These are phyloP conservation scores for Tupiocoris notatus DNA, from an alignment of 2,888 invertebrate genomes.

Conservation along the genomic window DNA sequence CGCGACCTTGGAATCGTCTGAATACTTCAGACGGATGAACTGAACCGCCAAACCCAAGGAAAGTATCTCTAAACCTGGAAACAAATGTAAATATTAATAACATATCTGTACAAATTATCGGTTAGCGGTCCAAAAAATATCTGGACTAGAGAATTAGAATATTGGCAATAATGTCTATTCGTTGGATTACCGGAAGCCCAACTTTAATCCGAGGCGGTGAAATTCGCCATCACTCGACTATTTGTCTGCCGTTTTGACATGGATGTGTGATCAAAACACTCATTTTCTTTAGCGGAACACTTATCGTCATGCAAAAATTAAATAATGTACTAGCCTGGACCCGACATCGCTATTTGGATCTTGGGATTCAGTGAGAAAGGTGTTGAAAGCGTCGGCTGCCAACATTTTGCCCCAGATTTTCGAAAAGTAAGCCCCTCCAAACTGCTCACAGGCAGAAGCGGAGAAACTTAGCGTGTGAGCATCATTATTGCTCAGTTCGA, in stretches of 20 bases:
- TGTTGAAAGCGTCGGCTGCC: constrained; percentile 85
- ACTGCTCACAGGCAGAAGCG: constrained; percentile 78
- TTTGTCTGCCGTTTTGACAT: too few species aligned
- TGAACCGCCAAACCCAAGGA: constrained; percentile 78
- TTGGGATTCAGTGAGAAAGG: constrained; percentile 60
- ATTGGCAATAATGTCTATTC: too few species aligned
- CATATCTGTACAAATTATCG: too few species aligned
- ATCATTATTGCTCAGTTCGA: constrained; percentile 72
- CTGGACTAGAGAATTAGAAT: too few species aligned
- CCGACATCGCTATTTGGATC: constrained; percentile 53
- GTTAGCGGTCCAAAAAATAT: too few species aligned
- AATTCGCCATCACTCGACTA: too few species aligned
- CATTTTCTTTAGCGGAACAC: too few species aligned
- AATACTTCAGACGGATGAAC: constrained; percentile 82
- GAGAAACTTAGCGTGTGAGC: constrained; percentile 82
- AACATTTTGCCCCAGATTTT: constrained; percentile 83
- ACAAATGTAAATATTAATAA: constrained; percentile 18
- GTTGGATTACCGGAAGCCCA: too few species aligned
- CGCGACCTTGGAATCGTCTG: constrained; percentile 84
- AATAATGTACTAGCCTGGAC: constrained; percentile 49
- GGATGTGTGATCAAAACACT: neutral
- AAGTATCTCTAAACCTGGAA: constrained; percentile 70
- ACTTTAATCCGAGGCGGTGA: too few species aligned
- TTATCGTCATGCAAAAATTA: too few species aligned
- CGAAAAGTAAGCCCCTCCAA: constrained; percentile 75